Base-by-base conservation (phyloP, 2,797 vertebrate species). In the Dromococcyx pavoninus region DNA sequence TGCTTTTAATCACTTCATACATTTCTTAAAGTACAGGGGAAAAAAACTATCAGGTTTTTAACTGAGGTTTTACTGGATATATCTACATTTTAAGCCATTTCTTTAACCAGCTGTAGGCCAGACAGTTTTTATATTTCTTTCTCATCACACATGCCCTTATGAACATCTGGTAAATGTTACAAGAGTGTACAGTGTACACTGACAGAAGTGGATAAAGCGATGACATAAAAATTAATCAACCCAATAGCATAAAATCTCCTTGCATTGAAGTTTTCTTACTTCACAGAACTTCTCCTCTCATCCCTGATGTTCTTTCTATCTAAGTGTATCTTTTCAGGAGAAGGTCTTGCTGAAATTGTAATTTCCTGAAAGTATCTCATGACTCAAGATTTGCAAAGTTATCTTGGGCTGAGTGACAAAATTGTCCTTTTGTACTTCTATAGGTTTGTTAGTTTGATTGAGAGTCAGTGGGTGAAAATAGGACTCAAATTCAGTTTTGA, bases 401-500 rank as follows among this genome's bases (percentile, higher is more conserved):
- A 46, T 48, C 64, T 86, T 67, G 30, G 35, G 13, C n/a, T 73
- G 50, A 87, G 41, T 32, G 64, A 86, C 24, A 91, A 84, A 86
- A 61, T 21, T 19, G 35, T 93, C 54, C 37, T 79, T 81, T 76
- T 71, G 53, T 90, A 86, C 37, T 86, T 90, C 64, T 90, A 82
- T 87, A 30, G 10, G n/a, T 88, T 91, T 91, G 48, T 86, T 94
- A 84, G 60, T 71, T 86, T 96, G 94, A 88, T 79, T 91, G 73
- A 95, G 94, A 96, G 64, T 95, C 86, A 86, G 82, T 69, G 70
- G 86, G 83, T 95, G 83, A 96, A 94, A 95, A 89, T 27, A 94
- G 85, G 82, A 88, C 80, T 91, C 53, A 64, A 87, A 72, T 89
- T 91, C 71, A 69, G 15, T 93, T 95, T 90, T 95, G 92, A 97